These are phyloP conservation scores for Arizona elegans DNA, from an alignment of 2,113 vertebrate genomes.

Conservation along the genomic window DNA sequence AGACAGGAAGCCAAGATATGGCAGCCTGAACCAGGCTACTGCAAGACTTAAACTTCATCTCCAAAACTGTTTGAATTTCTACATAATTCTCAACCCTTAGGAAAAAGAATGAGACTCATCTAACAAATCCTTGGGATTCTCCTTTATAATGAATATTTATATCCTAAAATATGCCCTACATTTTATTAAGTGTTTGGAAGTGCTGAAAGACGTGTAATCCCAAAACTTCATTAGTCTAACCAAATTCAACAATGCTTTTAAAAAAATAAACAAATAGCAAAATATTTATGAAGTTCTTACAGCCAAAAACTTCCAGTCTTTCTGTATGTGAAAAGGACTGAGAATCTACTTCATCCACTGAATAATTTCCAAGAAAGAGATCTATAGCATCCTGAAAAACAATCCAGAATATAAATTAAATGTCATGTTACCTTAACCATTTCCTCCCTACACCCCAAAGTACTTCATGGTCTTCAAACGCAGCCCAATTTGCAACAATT, in stretches of 20 bases:
- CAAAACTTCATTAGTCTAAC: not conserved
- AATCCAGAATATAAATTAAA: not conserved
- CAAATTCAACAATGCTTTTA: not conserved
- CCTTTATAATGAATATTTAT: not conserved
- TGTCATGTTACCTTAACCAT: not conserved
- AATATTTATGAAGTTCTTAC: conserved; percentile 70
- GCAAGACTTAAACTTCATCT: not conserved
- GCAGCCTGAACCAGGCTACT: not conserved
- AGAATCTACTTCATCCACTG: conserved; percentile 87
- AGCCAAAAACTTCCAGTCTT: conserved; percentile 94
- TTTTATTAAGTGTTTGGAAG: conserved; percentile 24
- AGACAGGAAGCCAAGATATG: not conserved
- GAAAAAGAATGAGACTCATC: not conserved
- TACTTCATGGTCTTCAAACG: not conserved
- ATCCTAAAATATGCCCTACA: conserved; percentile 28
- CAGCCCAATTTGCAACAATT: not conserved
- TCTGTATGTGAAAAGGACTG: conserved; percentile 81
- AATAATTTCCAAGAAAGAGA: conserved; percentile 92
- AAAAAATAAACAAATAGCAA: not conserved
- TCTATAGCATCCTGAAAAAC: conserved; percentile 89
- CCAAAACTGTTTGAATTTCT: not conserved
- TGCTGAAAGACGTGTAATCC: not conserved
- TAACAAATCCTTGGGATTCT: not conserved
- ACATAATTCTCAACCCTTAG: not conserved
- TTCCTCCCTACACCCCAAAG: not conserved